Conservation (phyloP, 2,888 invertebrate genomes). For the Sphaerophoria rueppellii region DNA sequence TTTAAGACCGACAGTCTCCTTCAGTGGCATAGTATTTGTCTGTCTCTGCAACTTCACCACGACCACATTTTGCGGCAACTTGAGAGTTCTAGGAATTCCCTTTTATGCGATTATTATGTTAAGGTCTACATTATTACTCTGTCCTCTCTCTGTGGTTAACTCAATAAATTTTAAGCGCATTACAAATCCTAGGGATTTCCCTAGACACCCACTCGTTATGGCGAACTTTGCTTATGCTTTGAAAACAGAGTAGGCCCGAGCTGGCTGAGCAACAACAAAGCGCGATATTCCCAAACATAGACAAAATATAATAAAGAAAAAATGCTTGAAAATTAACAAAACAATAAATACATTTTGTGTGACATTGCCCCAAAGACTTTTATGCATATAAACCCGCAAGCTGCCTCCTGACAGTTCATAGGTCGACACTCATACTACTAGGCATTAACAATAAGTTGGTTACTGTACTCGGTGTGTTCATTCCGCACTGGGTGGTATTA, state of each 20-base stretch:
- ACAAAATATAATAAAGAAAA: conserved; percentile 15
- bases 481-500: conserved; percentile 25
- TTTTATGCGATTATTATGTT: conserved; percentile 54
- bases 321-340: conserved; percentile 46
- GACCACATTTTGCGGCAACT: conserved; percentile 6
- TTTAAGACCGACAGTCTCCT: background rate
- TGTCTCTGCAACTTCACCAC: background rate
- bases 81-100: background rate
- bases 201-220: conserved; percentile 16
- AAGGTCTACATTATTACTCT: conserved; percentile 39
- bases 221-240: background rate
- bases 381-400: background rate
- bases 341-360: conserved; percentile 60
- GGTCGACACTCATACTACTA: background rate
- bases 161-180: conserved; percentile 60
- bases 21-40: background rate
- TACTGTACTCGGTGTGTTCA: background rate
- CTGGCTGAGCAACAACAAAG: too few species aligned
- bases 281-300: background rate
- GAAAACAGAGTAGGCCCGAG: background rate
- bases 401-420: background rate
- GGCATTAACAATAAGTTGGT: too few species aligned
- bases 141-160: conserved; percentile 36
- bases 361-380: conserved; percentile 35
- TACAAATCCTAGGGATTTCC: conserved; percentile 51